Conservation (phyloP, 2,797 vertebrate species). For the Tolypeutes matacus region DNA sequence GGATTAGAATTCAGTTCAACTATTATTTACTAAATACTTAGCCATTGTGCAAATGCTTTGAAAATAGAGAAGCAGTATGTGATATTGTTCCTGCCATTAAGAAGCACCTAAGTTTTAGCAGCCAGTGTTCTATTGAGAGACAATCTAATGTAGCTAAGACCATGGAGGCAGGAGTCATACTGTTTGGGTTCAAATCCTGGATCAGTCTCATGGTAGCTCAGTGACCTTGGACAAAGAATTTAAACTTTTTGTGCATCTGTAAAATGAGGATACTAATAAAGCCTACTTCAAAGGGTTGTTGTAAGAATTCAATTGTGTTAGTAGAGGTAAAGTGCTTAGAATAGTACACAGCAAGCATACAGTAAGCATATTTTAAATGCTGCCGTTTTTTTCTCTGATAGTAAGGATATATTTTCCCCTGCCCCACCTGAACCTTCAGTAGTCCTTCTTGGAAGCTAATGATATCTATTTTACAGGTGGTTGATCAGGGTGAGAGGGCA, state of each 20-base stretch:
- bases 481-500: background rate
- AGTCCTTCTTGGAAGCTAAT: background rate
- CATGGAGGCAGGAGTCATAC: background rate
- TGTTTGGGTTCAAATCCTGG: no score
- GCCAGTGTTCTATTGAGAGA: background rate
- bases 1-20: background rate
- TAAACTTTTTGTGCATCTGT: background rate
- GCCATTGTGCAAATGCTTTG: background rate
- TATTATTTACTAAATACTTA: background rate
- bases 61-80: background rate
- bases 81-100: no score
- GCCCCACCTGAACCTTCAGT: background rate
- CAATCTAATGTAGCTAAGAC: fast-evolving
- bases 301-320: background rate
- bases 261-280: no score
- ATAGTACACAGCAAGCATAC: fast-evolving
- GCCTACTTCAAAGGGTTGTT: background rate
- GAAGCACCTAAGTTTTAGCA: background rate
- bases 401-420: background rate
- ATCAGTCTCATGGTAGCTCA: background rate
- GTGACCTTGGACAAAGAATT: background rate
- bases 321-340: background rate
- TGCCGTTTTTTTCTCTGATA: no score
- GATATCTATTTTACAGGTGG: background rate
- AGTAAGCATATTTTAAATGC: fast-evolving